Conservation (phyloP, 2,888 invertebrate species). For the Eupithecia centaureata region DNA sequence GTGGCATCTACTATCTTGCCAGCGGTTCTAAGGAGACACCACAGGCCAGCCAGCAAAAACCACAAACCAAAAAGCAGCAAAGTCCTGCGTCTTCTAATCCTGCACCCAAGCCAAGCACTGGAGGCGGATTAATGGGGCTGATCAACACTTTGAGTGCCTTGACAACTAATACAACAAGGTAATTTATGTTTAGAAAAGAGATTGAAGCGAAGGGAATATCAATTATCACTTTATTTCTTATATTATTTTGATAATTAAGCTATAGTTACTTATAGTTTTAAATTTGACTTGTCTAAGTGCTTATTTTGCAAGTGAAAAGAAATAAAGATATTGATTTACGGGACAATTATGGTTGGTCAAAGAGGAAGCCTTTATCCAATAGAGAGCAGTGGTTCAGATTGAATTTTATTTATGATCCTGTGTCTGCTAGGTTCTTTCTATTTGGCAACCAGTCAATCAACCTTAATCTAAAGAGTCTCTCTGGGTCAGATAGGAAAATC, state of each 20-base stretch:
- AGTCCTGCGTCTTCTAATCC: background rate
- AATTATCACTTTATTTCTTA: no score
- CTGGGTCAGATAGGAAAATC: background rate
- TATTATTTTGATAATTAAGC: no score
- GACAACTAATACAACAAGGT: background rate
- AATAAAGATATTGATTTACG: no score
- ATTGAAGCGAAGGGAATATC: no score
- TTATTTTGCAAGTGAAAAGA: no score
- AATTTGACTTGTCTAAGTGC: no score
- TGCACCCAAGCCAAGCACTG: background rate
- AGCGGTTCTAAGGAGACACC: constrained; percentile 20
- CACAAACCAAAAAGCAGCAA: background rate
- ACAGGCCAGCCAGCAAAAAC: background rate
- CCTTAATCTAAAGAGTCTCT: no score
- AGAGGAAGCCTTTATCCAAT: background rate
- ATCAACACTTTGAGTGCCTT: constrained; percentile 18
- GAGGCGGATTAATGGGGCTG: constrained; percentile 13
- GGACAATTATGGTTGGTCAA: background rate
- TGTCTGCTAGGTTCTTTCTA: background rate
- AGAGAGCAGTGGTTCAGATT: background rate
- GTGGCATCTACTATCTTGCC: constrained; percentile 39
- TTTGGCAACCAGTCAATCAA: background rate
- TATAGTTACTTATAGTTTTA: no score
- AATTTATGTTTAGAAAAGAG: background rate
- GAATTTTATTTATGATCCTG: background rate